Conservation (phyloP, 1,140 invertebrate species). For the Cecropterus lyciades region DNA sequence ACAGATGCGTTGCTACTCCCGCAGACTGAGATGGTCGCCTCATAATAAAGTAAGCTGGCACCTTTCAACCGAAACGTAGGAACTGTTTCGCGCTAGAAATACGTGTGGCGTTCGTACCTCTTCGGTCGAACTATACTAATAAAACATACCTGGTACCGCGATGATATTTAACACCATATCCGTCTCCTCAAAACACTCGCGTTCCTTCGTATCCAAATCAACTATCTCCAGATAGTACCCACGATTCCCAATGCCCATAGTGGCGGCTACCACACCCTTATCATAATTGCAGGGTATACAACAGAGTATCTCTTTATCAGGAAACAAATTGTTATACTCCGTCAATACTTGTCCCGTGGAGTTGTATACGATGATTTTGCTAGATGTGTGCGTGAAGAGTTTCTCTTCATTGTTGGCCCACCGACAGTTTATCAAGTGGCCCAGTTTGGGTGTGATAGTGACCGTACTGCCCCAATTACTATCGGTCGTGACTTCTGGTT, state of each 20-base stretch:
- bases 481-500: conserved; percentile 63
- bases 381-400: conserved; percentile 62
- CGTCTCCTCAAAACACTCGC: conserved; percentile 55
- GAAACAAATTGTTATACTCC: conserved; percentile 56
- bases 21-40: too few relatives aligned
- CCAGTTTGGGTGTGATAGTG: conserved; percentile 54
- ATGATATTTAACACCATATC: conserved; percentile 60
- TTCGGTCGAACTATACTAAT: too few relatives aligned
- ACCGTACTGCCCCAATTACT: conserved; percentile 57
- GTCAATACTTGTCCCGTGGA: conserved; percentile 49
- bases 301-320: conserved; percentile 56
- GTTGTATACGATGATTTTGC: conserved; percentile 60
- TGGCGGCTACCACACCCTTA: conserved; percentile 55
- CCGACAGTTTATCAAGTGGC: conserved; percentile 61
- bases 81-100: too few relatives aligned
- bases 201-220: conserved; percentile 58
- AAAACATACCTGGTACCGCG: conserved; percentile 57
- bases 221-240: conserved; percentile 55
- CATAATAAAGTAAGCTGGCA: too few relatives aligned
- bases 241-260: conserved; percentile 40
- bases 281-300: conserved; percentile 67
- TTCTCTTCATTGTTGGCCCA: conserved; percentile 69
- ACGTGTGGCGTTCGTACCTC: too few relatives aligned
- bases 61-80: too few relatives aligned
- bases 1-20: too few relatives aligned